phyloP scores from a whole-genome alignment of 2,888 invertebrate species.

The Campoplex capitator region DNA sequence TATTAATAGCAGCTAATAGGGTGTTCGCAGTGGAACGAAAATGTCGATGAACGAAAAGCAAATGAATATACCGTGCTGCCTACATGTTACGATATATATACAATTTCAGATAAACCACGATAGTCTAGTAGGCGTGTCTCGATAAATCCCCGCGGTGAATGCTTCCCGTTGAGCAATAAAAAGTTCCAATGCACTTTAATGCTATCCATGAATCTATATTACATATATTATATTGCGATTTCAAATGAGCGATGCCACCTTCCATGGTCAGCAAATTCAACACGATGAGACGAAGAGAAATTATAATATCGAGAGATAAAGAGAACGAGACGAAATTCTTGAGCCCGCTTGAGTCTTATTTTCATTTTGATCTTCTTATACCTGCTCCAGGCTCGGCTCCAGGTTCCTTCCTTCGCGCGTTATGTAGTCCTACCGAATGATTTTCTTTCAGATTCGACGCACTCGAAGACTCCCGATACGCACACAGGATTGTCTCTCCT shows the following conservation, averaged over 20 bases:
- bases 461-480: slow-evolving; percentile 66
- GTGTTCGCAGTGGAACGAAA: slow-evolving; percentile 40
- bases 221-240: slow-evolving; percentile 32
- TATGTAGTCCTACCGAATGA: slow-evolving; percentile 62
- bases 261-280: slow-evolving; percentile 42
- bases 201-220: background rate
- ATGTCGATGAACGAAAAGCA: slow-evolving; percentile 61
- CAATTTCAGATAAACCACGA: slow-evolving; percentile 15
- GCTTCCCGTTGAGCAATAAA: slow-evolving; percentile 47
- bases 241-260: slow-evolving; percentile 34
- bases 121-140: slow-evolving; percentile 54
- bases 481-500: slow-evolving; percentile 62
- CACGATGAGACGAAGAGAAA: slow-evolving; percentile 21
- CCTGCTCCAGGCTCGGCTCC: slow-evolving; percentile 63
- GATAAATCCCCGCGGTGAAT: slow-evolving; percentile 58
- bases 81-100: slow-evolving; percentile 13
- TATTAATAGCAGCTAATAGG: slow-evolving; percentile 47
- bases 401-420: slow-evolving; percentile 21
- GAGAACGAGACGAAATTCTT: slow-evolving; percentile 22
- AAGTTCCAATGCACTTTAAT: background rate
- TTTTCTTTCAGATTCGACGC: slow-evolving; percentile 72
- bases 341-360: slow-evolving; percentile 36
- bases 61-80: slow-evolving; percentile 33
- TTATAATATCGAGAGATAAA: slow-evolving; percentile 15
- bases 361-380: slow-evolving; percentile 69